Evolutionary conservation across 2,888 invertebrate species (phyloP), one percentile per base, ranked within the genome.

Genomic region (Pyralis farinalis): DNA sequence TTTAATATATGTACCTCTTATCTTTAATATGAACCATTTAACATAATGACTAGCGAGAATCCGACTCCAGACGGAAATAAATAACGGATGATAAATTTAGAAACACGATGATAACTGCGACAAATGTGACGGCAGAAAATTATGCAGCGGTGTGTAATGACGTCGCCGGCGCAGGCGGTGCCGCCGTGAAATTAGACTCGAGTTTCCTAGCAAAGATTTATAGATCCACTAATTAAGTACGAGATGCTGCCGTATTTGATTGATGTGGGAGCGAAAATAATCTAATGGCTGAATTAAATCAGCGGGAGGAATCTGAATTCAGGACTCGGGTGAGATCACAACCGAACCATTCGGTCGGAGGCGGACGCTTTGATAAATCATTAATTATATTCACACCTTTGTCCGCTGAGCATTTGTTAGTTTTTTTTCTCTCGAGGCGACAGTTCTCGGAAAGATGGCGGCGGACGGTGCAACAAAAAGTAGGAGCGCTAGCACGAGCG

Each of bases 371-470:
- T 85, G 83, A 84, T 78, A 70, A 57, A 68, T 73, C 78, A 85
- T 87, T 80, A 81, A 85, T 87, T 86, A 84, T 72, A 81, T 86
- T 87, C 83, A 87, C 87, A 86, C 87, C 86, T 86, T 67, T 54
- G 72, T 59, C 63, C 67, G 62, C 67, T 52, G 63, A 56, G 51
- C 50, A 47, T 58, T 60, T 47, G 47, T 41, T 48, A 53, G 63
- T 76, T 72, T 71, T 57, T 57, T 48, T n/a, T n/a, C n/a, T n/a
- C n/a, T 44, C 52, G 60, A 59, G 56, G 66, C 65, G 77, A 74
- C 78, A 73, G 58, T 86, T 86, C 85, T 75, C 51, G 59, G 85
- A 85, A 86, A 65, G 59, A 66, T 60, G 71, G 70, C 71, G 73
- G 70, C 53, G 58, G 58, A 58, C 50, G 48, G 49, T 50, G 39